A percentile compares a stretch with the other conserved stretches of the same genome.
These are phyloP conservation scores for Conus betulinus DNA, from an alignment of 1,140 invertebrate genomes.

Conservation along the genomic window DNA sequence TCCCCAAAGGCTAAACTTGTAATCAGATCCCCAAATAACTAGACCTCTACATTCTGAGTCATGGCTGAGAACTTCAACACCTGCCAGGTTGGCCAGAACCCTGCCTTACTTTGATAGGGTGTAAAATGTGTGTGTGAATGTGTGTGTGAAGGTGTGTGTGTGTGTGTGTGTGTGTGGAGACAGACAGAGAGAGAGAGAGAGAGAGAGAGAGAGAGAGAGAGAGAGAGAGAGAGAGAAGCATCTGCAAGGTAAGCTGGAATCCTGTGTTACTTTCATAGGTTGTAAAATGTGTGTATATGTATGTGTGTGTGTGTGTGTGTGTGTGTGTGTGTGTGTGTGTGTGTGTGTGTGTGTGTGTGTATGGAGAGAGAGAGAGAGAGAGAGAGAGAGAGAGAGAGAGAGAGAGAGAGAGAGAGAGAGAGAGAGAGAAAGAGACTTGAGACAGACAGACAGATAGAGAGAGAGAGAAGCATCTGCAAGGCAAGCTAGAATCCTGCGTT, in stretches of 20 bases:
- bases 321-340: no score
- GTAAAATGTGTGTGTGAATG: no score
- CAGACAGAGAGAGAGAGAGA: slow-evolving; percentile 21
- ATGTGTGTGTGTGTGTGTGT: no score
- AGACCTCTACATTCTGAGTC: neutral
- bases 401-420: slow-evolving; percentile 6
- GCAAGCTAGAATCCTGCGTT: no score
- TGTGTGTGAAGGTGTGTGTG: no score
- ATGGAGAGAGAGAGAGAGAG: neutral
- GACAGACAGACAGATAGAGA: neutral
- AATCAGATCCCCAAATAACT: no score
- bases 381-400: slow-evolving; percentile 8
- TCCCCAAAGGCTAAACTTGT: no score
- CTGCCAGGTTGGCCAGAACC: neutral
- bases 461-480: no score
- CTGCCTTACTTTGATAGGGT: no score
- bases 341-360: no score
- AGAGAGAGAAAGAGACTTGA: slow-evolving; percentile 13
- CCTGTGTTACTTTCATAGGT: neutral
- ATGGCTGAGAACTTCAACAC: neutral
- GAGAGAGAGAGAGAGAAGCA: slow-evolving; percentile 8
- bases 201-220: neutral
- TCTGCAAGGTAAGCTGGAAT: neutral
- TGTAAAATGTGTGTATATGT: no score
- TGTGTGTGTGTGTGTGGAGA: neutral